A percentile compares a stretch with the other conserved stretches of the same genome.
Evolutionary conservation across 2,888 invertebrate genomes (phyloP).

Genomic region (Amphipoea lucens): DNA sequence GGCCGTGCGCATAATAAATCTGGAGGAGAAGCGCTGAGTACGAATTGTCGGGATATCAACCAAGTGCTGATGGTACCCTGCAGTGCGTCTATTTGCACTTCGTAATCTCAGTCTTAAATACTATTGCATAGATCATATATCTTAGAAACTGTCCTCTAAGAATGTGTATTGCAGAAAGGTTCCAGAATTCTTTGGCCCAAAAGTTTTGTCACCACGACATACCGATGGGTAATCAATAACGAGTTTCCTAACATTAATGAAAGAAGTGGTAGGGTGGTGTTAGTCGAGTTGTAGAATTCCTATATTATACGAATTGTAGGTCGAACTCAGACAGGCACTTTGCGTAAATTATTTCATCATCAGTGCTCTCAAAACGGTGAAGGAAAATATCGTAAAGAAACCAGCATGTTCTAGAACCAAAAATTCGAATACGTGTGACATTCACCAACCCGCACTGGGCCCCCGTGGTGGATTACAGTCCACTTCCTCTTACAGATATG

Average conservation of each 20-base stretch:
- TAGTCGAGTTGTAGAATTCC: conserved; percentile 4
- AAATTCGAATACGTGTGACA: too few species aligned
- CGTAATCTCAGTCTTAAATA: neutral
- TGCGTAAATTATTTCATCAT: too few species aligned
- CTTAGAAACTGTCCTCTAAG: neutral
- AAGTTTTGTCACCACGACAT: conserved; percentile 19
- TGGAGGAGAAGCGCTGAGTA: neutral
- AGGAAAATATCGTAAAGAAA: too few species aligned
- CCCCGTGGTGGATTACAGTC: too few species aligned
- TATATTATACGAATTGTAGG: neutral
- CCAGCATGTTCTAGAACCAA: too few species aligned
- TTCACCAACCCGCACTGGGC: too few species aligned
- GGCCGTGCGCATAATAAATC: neutral
- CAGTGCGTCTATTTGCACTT: neutral
- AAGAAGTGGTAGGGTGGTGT: conserved; percentile 2
- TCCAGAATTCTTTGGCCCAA: neutral
- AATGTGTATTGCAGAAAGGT: conserved; percentile 22
- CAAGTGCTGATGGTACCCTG: neutral
- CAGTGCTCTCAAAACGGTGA: too few species aligned
- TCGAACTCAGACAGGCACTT: too few species aligned
- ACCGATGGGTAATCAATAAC: conserved; percentile 19
- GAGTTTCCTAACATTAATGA: conserved; percentile 27
- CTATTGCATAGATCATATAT: neutral
- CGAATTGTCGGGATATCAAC: neutral
- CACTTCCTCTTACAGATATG: too few species aligned